phyloP scores from a whole-genome alignment of 1,140 invertebrate genomes.

The Nebria ingens region DNA sequence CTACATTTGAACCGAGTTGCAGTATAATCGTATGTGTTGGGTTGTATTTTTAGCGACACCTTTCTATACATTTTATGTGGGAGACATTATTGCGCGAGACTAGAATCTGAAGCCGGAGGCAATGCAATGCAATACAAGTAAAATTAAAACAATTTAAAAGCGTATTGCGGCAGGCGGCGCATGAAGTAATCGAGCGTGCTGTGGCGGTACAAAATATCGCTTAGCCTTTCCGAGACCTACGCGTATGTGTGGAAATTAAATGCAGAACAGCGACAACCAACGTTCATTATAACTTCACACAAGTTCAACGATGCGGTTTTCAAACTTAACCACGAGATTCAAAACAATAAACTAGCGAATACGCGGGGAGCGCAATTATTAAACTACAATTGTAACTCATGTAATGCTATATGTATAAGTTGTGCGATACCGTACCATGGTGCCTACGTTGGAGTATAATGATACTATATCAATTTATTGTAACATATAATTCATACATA shows the following conservation, averaged over 20 bases:
- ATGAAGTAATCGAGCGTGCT: no score
- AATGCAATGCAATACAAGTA: constrained; percentile 1
- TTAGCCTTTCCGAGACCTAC: not conserved
- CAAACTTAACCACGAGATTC: constrained; percentile 6
- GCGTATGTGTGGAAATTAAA: constrained; percentile 10
- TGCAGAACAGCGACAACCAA: not conserved
- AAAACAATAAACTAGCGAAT: constrained; percentile 10
- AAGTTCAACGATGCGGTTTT: constrained; percentile 9
- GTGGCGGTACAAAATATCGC: constrained; percentile 3
- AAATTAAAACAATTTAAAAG: constrained; percentile 9
- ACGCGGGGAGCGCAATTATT: not conserved
- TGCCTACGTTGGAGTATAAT: no score
- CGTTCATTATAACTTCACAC: constrained; percentile 9
- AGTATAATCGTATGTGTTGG: no score
- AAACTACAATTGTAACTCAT: constrained; percentile 4
- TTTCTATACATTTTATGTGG: no score
- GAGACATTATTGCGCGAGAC: not conserved
- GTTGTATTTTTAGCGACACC: no score
- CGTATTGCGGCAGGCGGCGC: not conserved
- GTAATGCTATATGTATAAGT: no score
- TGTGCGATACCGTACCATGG: no score
- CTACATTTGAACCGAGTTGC: no score
- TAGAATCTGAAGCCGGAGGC: not conserved
- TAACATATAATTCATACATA: no score
- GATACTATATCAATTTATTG: no score